These are phyloP conservation scores for Nasua narica DNA, from an alignment of 2,797 vertebrate genomes.

Conservation along the genomic window DNA sequence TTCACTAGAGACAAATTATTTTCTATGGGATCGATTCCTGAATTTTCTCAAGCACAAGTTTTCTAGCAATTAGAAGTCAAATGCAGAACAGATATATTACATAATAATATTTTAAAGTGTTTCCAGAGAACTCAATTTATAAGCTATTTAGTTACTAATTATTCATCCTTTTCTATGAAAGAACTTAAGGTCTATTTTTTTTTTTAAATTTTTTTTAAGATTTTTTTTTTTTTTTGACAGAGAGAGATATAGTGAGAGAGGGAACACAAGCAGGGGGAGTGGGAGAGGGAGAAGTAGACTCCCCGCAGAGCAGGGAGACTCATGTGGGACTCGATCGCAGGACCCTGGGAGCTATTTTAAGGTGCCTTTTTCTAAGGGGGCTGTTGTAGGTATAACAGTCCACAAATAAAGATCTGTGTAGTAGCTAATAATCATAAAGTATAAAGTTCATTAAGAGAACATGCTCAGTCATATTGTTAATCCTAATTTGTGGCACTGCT, in stretches of 20 bases:
- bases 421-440: background rate
- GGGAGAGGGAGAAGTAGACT: too few relatives aligned
- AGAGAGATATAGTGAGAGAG: too few relatives aligned
- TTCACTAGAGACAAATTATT: background rate
- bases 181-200: background rate
- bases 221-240: too few relatives aligned
- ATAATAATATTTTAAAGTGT: conserved; percentile 35
- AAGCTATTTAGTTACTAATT: background rate
- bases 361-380: background rate
- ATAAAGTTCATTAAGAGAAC: conserved; percentile 36
- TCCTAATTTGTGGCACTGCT: conserved; percentile 15
- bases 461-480: background rate
- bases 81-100: background rate
- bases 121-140: conserved; percentile 28
- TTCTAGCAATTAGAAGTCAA: conserved; percentile 36
- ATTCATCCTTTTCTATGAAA: conserved; percentile 6
- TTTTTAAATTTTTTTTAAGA: too few relatives aligned
- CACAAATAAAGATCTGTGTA: conserved; percentile 1
- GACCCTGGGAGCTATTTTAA: background rate
- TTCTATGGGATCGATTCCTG: background rate
- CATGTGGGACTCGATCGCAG: too few relatives aligned
- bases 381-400: background rate
- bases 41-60: background rate
- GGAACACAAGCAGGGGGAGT: too few relatives aligned
- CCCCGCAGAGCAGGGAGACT: too few relatives aligned